phyloP scores from a whole-genome alignment of 2,888 invertebrate species.

The Amiota minor region DNA sequence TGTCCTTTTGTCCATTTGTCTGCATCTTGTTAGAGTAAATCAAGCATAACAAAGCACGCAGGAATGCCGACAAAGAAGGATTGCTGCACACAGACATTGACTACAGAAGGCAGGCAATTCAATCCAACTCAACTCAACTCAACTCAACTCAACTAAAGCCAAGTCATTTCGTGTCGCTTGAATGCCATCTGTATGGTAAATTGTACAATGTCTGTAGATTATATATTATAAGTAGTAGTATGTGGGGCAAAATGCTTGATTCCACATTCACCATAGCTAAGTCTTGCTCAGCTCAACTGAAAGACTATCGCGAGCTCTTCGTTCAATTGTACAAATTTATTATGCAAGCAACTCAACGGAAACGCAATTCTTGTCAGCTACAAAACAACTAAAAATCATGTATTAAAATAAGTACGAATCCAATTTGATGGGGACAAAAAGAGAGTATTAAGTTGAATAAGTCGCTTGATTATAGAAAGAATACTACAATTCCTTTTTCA shows the following conservation, averaged over 20 bases:
- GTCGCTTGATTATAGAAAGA: no score
- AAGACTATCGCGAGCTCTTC: slow-evolving; percentile 4
- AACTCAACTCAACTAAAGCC: neutral
- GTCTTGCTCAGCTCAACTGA: neutral
- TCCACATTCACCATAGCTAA: neutral
- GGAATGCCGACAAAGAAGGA: slow-evolving; percentile 5
- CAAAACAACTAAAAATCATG: neutral
- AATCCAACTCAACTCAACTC: neutral
- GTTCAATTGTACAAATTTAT: slow-evolving; percentile 21
- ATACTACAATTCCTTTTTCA: no score
- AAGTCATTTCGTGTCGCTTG: neutral
- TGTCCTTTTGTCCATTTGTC: slow-evolving; percentile 60
- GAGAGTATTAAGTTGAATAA: no score
- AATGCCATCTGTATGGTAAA: no score
- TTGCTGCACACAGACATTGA: neutral
- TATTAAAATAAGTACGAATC: no score
- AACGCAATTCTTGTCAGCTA: neutral
- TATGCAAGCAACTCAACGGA: slow-evolving; percentile 17
- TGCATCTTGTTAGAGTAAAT: slow-evolving; percentile 66
- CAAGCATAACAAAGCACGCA: slow-evolving; percentile 65
- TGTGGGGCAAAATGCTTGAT: neutral
- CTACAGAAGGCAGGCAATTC: neutral
- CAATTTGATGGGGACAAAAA: no score
- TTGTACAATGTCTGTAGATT: no score
- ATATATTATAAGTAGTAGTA: no score